phyloP scores from a whole-genome alignment of 2,888 invertebrate genomes.

The Erannis defoliaria region DNA sequence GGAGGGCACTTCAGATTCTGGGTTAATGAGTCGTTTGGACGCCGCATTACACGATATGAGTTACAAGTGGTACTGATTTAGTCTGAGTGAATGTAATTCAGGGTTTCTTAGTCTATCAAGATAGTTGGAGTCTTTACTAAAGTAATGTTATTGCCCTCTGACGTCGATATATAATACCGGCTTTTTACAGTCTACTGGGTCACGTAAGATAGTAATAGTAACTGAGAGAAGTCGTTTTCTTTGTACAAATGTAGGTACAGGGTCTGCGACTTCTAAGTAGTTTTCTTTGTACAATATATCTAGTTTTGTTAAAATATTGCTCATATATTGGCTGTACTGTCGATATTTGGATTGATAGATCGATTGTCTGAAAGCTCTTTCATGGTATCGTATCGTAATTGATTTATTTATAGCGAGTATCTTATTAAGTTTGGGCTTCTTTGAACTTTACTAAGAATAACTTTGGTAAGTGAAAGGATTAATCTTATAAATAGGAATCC shows the following conservation, averaged over 20 bases:
- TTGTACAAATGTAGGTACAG: not conserved
- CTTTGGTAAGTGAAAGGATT: conserved; percentile 5
- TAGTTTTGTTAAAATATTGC: not conserved
- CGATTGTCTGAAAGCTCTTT: conserved; percentile 20
- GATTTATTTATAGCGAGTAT: conserved; percentile 19
- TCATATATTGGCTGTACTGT: not conserved
- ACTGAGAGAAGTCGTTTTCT: not conserved
- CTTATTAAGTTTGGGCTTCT: conserved; percentile 19
- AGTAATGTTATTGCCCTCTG: not conserved
- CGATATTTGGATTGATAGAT: conserved; percentile 14
- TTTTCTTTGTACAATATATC: not conserved
- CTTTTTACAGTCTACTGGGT: not conserved
- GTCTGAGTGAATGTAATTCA: conserved; percentile 29
- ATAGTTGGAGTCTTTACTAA: not conserved
- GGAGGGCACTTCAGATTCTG: conserved; percentile 39
- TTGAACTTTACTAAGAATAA: conserved; percentile 6
- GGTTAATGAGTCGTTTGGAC: conserved; percentile 47
- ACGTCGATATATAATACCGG: not conserved
- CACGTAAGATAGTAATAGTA: conserved; percentile 3
- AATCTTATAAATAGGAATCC: not conserved
- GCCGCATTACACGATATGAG: conserved; percentile 38
- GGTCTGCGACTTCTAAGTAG: conserved; percentile 2
- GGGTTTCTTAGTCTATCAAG: conserved; percentile 9
- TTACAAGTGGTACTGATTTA: conserved; percentile 35
- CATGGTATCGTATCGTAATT: conserved; percentile 14